These are phyloP conservation scores for Lithophane socia DNA, from an alignment of 2,888 invertebrate species.

Conservation along the genomic window DNA sequence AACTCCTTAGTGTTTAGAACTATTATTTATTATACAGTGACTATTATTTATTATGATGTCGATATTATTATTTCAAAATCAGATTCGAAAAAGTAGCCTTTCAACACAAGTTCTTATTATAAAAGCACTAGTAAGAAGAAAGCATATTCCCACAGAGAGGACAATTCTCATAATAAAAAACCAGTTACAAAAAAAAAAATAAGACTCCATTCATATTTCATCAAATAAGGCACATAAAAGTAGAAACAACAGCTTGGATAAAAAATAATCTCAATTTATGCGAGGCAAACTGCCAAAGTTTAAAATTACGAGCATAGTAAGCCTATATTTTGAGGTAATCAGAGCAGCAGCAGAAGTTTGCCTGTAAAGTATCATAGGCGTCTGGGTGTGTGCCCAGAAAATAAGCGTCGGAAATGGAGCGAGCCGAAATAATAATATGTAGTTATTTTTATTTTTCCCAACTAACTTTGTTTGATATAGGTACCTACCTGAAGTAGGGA, in stretches of 20 bases:
- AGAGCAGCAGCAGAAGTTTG: slow-evolving; percentile 64
- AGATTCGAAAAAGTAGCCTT: not conserved
- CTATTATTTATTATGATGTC: too few species aligned
- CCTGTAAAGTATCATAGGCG: slow-evolving; percentile 67
- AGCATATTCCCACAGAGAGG: not conserved
- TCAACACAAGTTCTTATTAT: not conserved
- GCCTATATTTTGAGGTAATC: slow-evolving; percentile 70
- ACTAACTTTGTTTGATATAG: slow-evolving; percentile 28
- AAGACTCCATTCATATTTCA: slow-evolving; percentile 60
- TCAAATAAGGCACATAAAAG: slow-evolving; percentile 65
- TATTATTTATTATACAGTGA: too few species aligned
- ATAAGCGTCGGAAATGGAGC: slow-evolving; percentile 50
- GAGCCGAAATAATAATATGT: slow-evolving; percentile 28
- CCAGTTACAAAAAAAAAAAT: slow-evolving; percentile 45
- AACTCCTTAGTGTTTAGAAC: too few species aligned
- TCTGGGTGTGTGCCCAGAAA: slow-evolving; percentile 60
- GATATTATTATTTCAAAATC: too few species aligned
- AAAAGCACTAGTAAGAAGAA: not conserved
- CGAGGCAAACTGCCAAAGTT: slow-evolving; percentile 68
- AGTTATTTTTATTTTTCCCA: slow-evolving; percentile 53
- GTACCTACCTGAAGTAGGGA: slow-evolving; percentile 31
- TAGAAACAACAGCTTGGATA: slow-evolving; percentile 67
- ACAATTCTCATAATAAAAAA: slow-evolving; percentile 36
- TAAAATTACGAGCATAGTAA: slow-evolving; percentile 67
- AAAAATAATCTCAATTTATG: slow-evolving; percentile 71